phyloP scores from a whole-genome alignment of 2,113 vertebrate genomes.

The Marcusenius ussheri region DNA sequence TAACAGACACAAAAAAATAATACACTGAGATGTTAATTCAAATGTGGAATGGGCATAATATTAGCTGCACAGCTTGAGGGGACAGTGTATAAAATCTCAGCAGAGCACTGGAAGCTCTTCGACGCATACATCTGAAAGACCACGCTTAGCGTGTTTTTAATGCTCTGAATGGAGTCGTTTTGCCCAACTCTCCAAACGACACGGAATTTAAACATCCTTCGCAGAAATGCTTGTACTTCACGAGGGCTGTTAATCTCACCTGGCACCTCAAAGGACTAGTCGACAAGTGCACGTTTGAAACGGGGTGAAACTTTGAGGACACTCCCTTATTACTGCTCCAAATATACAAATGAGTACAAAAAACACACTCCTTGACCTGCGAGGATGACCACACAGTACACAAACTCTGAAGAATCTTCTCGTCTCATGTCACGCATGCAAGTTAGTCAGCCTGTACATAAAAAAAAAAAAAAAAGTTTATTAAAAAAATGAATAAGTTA shows the following conservation, averaged over 20 bases:
- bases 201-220: neutral
- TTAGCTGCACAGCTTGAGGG: conserved; percentile 63
- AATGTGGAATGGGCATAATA: conserved; percentile 54
- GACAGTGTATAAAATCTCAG: conserved; percentile 67
- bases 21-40: conserved; percentile 49
- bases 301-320: neutral
- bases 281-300: neutral
- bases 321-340: neutral
- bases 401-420: neutral
- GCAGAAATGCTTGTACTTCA: neutral
- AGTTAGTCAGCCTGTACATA: neutral
- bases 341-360: neutral
- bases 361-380: neutral
- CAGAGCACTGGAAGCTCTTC: conserved; percentile 66
- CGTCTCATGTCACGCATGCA: neutral
- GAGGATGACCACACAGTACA: neutral
- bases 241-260: neutral
- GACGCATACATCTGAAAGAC: conserved; percentile 49
- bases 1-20: conserved; percentile 52
- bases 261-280: neutral
- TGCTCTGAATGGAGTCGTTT: neutral
- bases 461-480: neutral
- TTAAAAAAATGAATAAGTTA: neutral
- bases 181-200: neutral
- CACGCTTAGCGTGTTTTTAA: neutral